phyloP scores from a whole-genome alignment of 2,797 vertebrate species.

The Silurus aristotelis region DNA sequence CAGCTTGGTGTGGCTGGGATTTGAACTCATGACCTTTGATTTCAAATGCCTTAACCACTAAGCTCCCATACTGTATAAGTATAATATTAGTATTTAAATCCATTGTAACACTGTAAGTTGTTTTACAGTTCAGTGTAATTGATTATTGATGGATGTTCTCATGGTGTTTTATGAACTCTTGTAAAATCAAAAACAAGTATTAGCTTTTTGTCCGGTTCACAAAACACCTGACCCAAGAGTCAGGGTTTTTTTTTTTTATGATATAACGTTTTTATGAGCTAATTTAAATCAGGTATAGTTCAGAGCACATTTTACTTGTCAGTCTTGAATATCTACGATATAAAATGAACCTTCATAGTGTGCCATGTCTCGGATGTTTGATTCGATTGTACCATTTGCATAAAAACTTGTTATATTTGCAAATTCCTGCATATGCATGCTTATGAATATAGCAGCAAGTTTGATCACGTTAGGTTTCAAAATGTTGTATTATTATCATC shows the following conservation, averaged over 20 bases:
- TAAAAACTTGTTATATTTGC: background rate
- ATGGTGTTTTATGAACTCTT: too few species aligned
- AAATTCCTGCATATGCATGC: background rate
- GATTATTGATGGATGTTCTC: background rate
- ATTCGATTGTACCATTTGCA: background rate
- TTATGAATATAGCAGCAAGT: constrained; percentile 10
- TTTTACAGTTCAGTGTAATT: too few species aligned
- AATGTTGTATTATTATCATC: background rate
- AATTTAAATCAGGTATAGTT: background rate
- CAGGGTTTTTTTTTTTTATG: background rate
- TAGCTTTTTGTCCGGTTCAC: background rate
- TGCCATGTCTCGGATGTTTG: background rate
- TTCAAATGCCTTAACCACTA: too few species aligned
- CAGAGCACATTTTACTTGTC: too few species aligned
- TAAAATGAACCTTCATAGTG: background rate
- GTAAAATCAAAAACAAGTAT: background rate
- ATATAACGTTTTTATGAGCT: background rate
- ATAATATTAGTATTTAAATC: too few species aligned
- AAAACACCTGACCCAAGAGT: background rate
- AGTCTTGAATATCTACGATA: background rate
- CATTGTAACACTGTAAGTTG: too few species aligned
- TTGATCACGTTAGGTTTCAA: background rate
- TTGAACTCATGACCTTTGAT: too few species aligned
- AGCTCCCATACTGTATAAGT: too few species aligned
- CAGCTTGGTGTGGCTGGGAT: too few species aligned